Conservation (phyloP, 2,797 vertebrate species). For the Alosa sapidissima region DNA sequence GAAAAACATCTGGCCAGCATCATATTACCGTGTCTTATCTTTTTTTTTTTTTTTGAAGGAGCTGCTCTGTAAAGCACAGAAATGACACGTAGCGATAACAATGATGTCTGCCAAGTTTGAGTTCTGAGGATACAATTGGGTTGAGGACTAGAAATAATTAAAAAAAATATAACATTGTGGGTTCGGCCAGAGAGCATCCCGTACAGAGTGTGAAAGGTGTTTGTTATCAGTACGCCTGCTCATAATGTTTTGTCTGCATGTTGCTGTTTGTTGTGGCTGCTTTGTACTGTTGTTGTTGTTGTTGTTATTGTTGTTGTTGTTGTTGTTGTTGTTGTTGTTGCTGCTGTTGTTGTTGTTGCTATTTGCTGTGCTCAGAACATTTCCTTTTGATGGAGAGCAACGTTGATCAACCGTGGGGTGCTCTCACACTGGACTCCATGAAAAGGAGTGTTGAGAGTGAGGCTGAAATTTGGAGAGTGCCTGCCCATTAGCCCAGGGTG, state of each 20-base stretch:
- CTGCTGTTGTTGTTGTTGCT: background rate
- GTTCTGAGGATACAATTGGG: background rate
- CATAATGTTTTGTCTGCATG: background rate
- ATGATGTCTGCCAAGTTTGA: background rate
- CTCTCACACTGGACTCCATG: background rate
- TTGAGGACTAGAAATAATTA: background rate
- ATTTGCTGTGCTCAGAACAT: background rate
- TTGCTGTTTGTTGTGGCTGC: background rate
- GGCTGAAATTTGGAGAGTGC: background rate
- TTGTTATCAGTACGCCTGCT: background rate
- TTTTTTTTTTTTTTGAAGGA: background rate
- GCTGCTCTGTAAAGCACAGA: background rate
- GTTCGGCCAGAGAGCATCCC: background rate
- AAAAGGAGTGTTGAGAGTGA: background rate
- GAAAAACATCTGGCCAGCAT: background rate
- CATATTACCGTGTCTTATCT: background rate
- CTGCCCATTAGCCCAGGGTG: background rate
- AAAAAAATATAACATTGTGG: background rate
- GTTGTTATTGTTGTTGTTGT: too few species aligned
- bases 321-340: background rate
- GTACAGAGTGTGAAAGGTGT: background rate
- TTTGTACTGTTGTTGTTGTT: too few species aligned
- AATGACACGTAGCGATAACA: conserved; percentile 5
- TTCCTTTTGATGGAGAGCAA: background rate
- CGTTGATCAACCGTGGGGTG: background rate